These are phyloP conservation scores for Gadopsis marmoratus DNA, from an alignment of 2,797 vertebrate species.

Conservation along the genomic window DNA sequence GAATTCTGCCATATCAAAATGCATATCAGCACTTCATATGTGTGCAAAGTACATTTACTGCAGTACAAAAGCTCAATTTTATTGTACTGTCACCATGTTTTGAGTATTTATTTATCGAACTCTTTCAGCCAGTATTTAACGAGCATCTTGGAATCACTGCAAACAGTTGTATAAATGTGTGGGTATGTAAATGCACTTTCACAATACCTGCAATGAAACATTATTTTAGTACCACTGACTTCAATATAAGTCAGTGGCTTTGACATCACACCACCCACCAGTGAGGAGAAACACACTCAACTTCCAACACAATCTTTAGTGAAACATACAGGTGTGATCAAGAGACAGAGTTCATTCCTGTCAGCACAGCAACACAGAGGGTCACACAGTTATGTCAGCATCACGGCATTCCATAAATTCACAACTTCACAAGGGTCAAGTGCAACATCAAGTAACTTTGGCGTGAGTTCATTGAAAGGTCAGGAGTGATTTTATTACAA, in stretches of 20 bases:
- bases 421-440: neutral
- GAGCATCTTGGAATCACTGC: neutral
- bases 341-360: neutral
- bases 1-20: neutral
- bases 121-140: neutral
- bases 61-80: neutral
- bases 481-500: neutral
- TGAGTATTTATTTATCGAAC: neutral
- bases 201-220: neutral
- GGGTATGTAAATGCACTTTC: neutral
- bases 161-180: neutral
- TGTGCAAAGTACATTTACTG: neutral
- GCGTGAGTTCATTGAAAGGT: neutral
- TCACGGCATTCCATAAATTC: neutral
- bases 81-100: neutral
- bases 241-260: constrained; percentile 18
- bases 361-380: neutral
- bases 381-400: neutral
- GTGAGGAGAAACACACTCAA: neutral
- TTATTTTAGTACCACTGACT: neutral
- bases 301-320: constrained; percentile 4
- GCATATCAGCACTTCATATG: too few relatives aligned
- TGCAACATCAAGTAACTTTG: neutral
- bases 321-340: neutral
- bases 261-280: constrained; percentile 24